Conservation (phyloP, 2,797 vertebrate species). For the Acanthopagrus latus region DNA sequence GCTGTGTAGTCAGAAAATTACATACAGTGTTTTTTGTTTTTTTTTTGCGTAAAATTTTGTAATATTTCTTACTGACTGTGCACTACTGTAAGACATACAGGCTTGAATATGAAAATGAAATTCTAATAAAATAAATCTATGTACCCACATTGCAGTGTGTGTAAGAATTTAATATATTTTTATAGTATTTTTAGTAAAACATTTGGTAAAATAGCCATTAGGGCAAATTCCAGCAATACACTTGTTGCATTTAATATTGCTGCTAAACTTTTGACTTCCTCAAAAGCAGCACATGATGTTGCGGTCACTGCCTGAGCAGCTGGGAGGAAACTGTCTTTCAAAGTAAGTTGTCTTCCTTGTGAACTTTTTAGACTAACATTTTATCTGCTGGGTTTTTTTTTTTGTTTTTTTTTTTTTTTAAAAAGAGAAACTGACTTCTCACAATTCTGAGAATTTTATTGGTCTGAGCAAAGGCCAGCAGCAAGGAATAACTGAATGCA, state of each 20-base stretch:
- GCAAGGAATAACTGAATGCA: constrained; percentile 42
- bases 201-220: background rate
- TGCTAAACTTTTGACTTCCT: background rate
- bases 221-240: background rate
- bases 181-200: background rate
- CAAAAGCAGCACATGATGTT: background rate
- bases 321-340: background rate
- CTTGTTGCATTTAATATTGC: background rate
- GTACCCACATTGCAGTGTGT: background rate
- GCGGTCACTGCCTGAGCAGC: background rate
- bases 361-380: background rate
- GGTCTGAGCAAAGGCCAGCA: constrained; percentile 61
- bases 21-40: constrained; percentile 12
- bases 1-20: constrained; percentile 74
- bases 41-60: constrained; percentile 52
- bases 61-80: constrained; percentile 54
- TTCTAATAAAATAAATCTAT: constrained; percentile 59
- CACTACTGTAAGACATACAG: constrained; percentile 13
- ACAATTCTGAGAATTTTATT: constrained; percentile 64
- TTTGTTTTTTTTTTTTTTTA: no score
- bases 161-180: background rate
- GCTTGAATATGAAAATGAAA: constrained; percentile 28
- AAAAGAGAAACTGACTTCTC: background rate
- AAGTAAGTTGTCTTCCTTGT: background rate
- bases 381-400: no score